Evolutionary conservation across 2,888 invertebrate species (phyloP).

Genomic region (Plemyria rubiginata): DNA sequence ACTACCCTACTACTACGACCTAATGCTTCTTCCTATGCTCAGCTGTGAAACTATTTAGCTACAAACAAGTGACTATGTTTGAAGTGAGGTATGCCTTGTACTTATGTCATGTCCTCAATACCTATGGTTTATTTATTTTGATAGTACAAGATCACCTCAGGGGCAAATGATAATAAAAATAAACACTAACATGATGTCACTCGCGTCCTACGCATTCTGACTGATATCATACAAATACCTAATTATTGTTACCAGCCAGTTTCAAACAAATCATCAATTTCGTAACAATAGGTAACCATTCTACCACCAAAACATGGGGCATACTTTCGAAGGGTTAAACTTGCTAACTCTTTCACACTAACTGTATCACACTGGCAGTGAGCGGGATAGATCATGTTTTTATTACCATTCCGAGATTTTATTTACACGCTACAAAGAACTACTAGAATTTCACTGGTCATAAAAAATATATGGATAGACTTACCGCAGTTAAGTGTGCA

Average conservation of each 20-base stretch:
- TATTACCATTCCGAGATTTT: conserved; percentile 66
- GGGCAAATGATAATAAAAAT: conserved; percentile 30
- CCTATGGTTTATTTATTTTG: conserved; percentile 11
- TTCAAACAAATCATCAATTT: conserved; percentile 59
- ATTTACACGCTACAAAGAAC: conserved; percentile 64
- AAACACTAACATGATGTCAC: conserved; percentile 64
- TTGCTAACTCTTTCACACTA: conserved; percentile 64
- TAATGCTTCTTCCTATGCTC: too few species aligned
- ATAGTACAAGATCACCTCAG: conserved; percentile 7
- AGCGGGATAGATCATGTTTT: conserved; percentile 64
- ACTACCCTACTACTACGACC: too few species aligned
- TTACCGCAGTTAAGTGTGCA: conserved; percentile 79
- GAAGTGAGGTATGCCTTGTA: not conserved
- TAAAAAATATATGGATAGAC: conserved; percentile 45
- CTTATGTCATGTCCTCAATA: conserved; percentile 5
- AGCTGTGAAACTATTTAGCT: too few species aligned
- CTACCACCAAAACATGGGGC: conserved; percentile 71
- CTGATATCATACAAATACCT: conserved; percentile 17
- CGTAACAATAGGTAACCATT: conserved; percentile 72
- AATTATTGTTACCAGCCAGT: conserved; percentile 20
- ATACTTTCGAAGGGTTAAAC: conserved; percentile 73
- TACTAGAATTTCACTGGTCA: conserved; percentile 35
- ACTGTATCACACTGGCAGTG: conserved; percentile 46
- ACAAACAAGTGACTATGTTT: not conserved
- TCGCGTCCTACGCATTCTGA: conserved; percentile 49